phyloP scores from a whole-genome alignment of 1,140 invertebrate species.

The Conopomorpha cramerella region DNA sequence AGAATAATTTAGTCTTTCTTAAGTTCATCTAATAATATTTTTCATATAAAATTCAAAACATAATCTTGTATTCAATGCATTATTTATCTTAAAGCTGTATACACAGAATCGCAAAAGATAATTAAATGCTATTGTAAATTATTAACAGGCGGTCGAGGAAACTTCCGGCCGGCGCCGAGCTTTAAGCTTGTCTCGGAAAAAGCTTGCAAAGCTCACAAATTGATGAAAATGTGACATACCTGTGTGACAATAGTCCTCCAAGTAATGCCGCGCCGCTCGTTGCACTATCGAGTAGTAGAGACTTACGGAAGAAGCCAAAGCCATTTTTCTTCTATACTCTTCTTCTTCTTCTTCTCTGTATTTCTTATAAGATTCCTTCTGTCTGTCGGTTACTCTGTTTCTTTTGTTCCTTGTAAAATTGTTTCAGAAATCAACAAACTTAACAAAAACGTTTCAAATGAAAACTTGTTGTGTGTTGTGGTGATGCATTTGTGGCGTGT shows the following conservation, averaged over 20 bases:
- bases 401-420: slow-evolving; percentile 21
- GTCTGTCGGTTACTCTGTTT: slow-evolving; percentile 21
- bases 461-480: slow-evolving; percentile 14
- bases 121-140: background rate
- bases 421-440: slow-evolving; percentile 27
- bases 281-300: slow-evolving; percentile 61
- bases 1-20: no score
- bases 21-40: no score
- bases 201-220: no score
- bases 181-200: no score
- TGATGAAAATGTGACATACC: slow-evolving; percentile 25
- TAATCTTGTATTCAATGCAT: background rate
- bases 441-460: slow-evolving; percentile 22
- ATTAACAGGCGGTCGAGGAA: background rate
- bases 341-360: slow-evolving; percentile 13
- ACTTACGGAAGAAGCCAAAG: slow-evolving; percentile 58
- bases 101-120: background rate
- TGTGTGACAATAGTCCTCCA: slow-evolving; percentile 60
- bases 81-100: slow-evolving; percentile 1
- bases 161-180: background rate
- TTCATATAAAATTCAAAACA: no score
- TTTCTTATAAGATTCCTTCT: no score
- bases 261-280: slow-evolving; percentile 53
- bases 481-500: slow-evolving; percentile 34
- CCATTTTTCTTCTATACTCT: slow-evolving; percentile 44